Evolutionary conservation across 2,113 vertebrate genomes (phyloP).

Genomic region (Loxodonta africana): DNA sequence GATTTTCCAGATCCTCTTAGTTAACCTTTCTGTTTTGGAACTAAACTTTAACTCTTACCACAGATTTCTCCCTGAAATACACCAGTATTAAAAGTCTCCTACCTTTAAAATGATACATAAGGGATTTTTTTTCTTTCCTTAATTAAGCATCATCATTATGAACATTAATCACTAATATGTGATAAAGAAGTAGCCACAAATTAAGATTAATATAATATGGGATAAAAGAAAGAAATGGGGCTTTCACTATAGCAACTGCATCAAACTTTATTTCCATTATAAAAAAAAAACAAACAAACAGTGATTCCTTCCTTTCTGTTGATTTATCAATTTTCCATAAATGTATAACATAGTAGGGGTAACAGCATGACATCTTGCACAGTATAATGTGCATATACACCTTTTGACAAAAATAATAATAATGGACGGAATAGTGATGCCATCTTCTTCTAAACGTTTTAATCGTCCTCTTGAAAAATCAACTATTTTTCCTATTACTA

Average conservation of each 20-base stretch:
- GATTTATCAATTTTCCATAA: conserved; percentile 41
- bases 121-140: conserved; percentile 13
- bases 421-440: not conserved
- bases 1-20: conserved; percentile 57
- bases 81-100: not conserved
- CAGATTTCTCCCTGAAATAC: conserved; percentile 41
- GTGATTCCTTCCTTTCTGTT: not conserved
- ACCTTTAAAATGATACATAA: conserved; percentile 20
- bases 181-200: not conserved
- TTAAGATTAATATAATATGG: not conserved
- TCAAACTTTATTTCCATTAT: conserved; percentile 20
- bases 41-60: not conserved
- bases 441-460: not conserved
- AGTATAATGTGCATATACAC: not conserved
- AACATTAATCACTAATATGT: conserved; percentile 6
- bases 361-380: not conserved
- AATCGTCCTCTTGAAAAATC: not conserved
- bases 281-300: not conserved
- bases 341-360: not conserved
- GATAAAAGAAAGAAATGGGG: not conserved
- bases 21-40: conserved; percentile 52
- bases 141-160: not conserved
- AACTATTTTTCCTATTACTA: not conserved
- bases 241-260: not conserved
- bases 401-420: conserved; percentile 24